These are phyloP conservation scores for Zoroaster sp. DNA, from an alignment of 53 echinoderm and acorn worm species.

Conservation along the genomic window DNA sequence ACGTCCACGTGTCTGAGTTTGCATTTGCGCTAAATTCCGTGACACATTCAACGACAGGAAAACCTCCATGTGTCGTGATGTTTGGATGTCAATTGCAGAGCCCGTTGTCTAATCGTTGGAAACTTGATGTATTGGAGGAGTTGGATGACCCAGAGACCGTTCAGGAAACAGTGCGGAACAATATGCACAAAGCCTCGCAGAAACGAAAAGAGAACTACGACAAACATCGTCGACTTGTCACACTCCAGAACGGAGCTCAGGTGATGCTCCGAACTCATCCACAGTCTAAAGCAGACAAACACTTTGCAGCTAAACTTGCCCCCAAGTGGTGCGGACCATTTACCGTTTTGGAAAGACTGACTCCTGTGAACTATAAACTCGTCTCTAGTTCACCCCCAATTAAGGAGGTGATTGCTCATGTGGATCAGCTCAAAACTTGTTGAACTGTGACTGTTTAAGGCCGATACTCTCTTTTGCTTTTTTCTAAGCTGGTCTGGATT, in stretches of 20 bases:
- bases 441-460: background rate
- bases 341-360: background rate
- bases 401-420: background rate
- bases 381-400: background rate
- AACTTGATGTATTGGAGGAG: background rate
- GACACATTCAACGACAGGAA: conserved; percentile 11
- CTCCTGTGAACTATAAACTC: conserved; percentile 32
- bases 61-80: conserved; percentile 9
- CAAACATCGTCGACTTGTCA: background rate
- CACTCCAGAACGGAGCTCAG: background rate
- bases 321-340: conserved; percentile 44
- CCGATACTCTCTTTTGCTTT: no score
- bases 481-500: no score
- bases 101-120: background rate
- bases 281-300: conserved; percentile 37
- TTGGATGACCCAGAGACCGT: background rate
- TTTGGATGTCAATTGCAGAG: background rate
- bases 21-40: conserved; percentile 40
- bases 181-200: background rate
- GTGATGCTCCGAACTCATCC: conserved; percentile 46
- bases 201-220: conserved; percentile 41
- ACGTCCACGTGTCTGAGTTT: conserved; percentile 37
- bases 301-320: conserved; percentile 58
- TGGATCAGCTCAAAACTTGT: conserved; percentile 3
- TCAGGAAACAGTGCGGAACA: background rate